phyloP scores from a whole-genome alignment of 2,888 invertebrate species.

The Erebia palarica region DNA sequence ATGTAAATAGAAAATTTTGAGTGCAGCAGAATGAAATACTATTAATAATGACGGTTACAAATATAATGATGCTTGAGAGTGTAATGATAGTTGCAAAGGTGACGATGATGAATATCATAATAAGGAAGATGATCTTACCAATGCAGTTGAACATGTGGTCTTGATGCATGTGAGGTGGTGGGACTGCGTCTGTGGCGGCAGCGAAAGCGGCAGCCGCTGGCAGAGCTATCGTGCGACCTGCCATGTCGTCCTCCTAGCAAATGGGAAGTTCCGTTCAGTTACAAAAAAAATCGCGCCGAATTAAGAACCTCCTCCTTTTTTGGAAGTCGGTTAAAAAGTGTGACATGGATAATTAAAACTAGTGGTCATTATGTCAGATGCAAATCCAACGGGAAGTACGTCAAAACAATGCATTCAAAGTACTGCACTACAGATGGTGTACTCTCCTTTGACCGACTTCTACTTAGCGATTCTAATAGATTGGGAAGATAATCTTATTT shows the following conservation, averaged over 20 bases:
- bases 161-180: slow-evolving; percentile 72
- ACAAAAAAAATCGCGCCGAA: too few species aligned
- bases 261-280: not conserved
- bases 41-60: too few species aligned
- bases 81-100: too few species aligned
- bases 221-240: slow-evolving; percentile 62
- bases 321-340: too few species aligned
- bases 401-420: too few species aligned
- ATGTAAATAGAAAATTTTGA: too few species aligned
- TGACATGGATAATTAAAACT: not conserved
- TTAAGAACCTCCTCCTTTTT: too few species aligned
- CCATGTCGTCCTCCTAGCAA: slow-evolving; percentile 61
- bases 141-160: slow-evolving; percentile 75
- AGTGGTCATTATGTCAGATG: not conserved
- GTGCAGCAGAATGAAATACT: too few species aligned
- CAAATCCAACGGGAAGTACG: not conserved
- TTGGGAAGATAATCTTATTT: not conserved
- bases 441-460: too few species aligned
- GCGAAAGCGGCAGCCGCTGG: slow-evolving; percentile 70
- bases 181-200: slow-evolving; percentile 62
- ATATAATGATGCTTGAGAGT: too few species aligned
- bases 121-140: slow-evolving; percentile 47
- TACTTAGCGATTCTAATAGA: not conserved
- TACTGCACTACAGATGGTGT: too few species aligned
- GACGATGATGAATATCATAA: too few species aligned